Conservation (phyloP, 2,113 vertebrate genomes). For the Harpagus bidentatus region DNA sequence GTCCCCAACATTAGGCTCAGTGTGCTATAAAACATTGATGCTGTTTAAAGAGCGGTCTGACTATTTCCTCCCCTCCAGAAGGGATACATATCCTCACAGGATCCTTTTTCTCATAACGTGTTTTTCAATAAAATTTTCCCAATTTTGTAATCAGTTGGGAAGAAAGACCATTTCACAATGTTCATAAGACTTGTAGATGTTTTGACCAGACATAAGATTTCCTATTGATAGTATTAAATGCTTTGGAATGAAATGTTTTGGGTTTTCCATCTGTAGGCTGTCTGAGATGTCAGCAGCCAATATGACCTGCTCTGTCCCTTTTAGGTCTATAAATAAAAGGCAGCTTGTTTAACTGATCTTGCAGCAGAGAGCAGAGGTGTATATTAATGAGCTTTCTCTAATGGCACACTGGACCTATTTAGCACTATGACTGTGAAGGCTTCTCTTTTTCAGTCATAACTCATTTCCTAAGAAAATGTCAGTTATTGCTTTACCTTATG, state of each 20-base stretch:
- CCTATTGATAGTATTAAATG: constrained; percentile 67
- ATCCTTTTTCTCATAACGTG: background rate
- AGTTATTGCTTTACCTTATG: constrained; percentile 56
- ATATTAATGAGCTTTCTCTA: constrained; percentile 73
- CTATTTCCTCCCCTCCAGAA: constrained; percentile 10
- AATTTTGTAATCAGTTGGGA: constrained; percentile 41
- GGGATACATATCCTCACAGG: background rate
- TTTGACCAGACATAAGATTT: constrained; percentile 69
- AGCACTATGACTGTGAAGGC: constrained; percentile 64
- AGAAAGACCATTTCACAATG: constrained; percentile 56
- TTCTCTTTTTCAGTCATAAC: constrained; percentile 82
- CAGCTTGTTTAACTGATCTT: constrained; percentile 78
- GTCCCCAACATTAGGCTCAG: background rate
- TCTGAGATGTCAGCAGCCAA: constrained; percentile 73
- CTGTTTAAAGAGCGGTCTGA: background rate
- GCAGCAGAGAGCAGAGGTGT: constrained; percentile 67
- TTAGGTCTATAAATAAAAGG: constrained; percentile 71
- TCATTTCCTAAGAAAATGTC: constrained; percentile 85
- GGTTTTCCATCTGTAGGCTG: constrained; percentile 76
- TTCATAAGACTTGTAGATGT: constrained; percentile 43
- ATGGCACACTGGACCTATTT: constrained; percentile 82
- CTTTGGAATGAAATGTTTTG: constrained; percentile 70
- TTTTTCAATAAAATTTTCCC: constrained; percentile 36
- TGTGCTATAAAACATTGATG: background rate
- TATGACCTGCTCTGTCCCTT: constrained; percentile 68